Base-by-base conservation (phyloP, 2,888 invertebrate species). In the Unio delphinus region DNA sequence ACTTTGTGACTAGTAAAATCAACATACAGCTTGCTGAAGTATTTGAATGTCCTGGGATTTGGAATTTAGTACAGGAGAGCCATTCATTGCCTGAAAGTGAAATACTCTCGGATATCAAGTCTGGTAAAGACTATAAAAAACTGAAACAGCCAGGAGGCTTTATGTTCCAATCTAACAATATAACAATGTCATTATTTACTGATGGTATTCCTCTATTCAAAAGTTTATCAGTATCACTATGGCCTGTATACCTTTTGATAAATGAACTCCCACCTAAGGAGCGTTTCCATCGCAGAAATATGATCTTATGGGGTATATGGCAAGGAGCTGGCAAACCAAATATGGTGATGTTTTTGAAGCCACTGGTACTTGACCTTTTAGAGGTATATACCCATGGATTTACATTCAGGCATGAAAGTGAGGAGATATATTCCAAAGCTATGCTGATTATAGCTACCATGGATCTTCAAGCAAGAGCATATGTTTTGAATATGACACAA, bases 401-500 rank as follows among this genome's bases (percentile, higher is more conserved):
- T 59, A n/a, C n/a, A 45, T 68, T 28, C 6, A 65, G 54, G 58
- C 23, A 34, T 18, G 23, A 15, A 68, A 67, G 54, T 61, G 30
- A 55, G 61, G 28, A 28, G 28, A 28, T 72, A 18, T 23, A 59
- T 7, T 23, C 67, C 3, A 68, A 68, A 62, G 63, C 55, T 6
- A 70, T 69, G 62, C 54, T 72, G 59, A 63, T 65, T 61, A 54
- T 68, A 61, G 63, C 63, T 8, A 75, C 71, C 18, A 73, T 75
- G 64, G 75, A 73, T 55, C 57, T 78, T n/a, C 75, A 69, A 61
- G 78, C 78, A 18, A 59, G 74, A 45, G 72, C 73, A 26, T 59
- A 64, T 65, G 61, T 75, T 3, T 20, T 69, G n/a, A 55, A 68
- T 17, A 76, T 74, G 71, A 76, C 76, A 2, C 72, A 71, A n/a